Conservation (phyloP, 2,888 invertebrate genomes). For the Serripes groenlandicus region DNA sequence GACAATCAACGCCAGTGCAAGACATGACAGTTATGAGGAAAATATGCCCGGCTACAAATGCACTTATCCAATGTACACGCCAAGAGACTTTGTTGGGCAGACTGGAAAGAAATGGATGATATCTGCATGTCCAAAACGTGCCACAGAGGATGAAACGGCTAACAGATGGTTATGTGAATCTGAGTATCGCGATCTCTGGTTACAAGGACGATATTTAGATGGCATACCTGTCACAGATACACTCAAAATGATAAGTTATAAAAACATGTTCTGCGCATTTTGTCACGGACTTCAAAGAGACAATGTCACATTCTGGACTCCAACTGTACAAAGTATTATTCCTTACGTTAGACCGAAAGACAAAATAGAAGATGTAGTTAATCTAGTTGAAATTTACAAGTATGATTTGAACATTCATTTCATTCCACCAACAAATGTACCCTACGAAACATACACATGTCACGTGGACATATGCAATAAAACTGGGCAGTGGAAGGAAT, state of each 20-base stretch:
- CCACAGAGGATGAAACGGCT: background rate
- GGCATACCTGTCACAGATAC: background rate
- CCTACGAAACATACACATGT: background rate
- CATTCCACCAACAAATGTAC: background rate
- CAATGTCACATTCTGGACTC: slow-evolving; percentile 3
- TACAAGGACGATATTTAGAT: background rate
- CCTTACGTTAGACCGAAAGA: background rate
- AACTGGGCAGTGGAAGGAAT: background rate
- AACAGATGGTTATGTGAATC: slow-evolving; percentile 4
- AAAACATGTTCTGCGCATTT: slow-evolving; percentile 14
- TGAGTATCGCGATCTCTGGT: background rate
- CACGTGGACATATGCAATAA: background rate
- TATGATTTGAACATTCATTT: background rate
- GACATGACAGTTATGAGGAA: background rate
- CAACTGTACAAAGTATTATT: background rate
- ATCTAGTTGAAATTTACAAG: background rate
- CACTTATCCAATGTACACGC: background rate
- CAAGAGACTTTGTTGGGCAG: no score
- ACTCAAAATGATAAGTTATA: background rate
- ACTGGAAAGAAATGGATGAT: background rate
- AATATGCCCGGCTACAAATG: background rate
- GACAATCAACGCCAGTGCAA: background rate
- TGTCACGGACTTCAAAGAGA: slow-evolving; percentile 20
- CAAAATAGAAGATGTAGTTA: background rate
- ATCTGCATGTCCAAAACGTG: background rate